A percentile compares a stretch with the other conserved stretches of the same genome.
Conservation (phyloP, 2,113 vertebrate genomes). For the Alethe diademata region DNA sequence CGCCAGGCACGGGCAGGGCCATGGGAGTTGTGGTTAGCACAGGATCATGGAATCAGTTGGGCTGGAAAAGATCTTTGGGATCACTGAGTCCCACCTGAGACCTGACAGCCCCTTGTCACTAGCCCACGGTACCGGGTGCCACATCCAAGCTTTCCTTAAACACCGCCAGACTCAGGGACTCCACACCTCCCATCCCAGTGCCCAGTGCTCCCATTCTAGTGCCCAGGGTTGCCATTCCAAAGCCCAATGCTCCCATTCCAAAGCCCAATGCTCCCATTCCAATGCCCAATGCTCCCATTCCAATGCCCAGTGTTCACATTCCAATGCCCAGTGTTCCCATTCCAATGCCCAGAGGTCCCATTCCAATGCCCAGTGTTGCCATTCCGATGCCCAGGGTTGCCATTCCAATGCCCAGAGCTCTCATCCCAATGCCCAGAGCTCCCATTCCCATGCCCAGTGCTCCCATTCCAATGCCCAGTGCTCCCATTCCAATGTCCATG, state of each 20-base stretch:
- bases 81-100: background rate
- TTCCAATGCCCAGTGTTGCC: background rate
- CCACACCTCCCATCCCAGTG: background rate
- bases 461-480: background rate
- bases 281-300: background rate
- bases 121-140: background rate
- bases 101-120: background rate
- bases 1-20: background rate
- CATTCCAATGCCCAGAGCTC: background rate
- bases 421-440: background rate
- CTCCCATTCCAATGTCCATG: fast-evolving
- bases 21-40: fast-evolving
- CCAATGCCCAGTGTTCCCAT: background rate
- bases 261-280: background rate
- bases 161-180: background rate
- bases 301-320: background rate
- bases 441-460: background rate
- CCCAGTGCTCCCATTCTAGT: background rate
- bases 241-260: background rate
- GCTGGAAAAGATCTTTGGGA: background rate
- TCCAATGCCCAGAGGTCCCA: background rate
- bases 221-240: too few species aligned
- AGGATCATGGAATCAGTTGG: fast-evolving
- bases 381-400: background rate
- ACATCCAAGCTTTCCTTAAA: background rate